Percentiles rank a stretch among this genome's conserved stretches.
Evolutionary conservation across 2,888 invertebrate genomes (phyloP).

Genomic region (Cacoxenus indagator): DNA sequence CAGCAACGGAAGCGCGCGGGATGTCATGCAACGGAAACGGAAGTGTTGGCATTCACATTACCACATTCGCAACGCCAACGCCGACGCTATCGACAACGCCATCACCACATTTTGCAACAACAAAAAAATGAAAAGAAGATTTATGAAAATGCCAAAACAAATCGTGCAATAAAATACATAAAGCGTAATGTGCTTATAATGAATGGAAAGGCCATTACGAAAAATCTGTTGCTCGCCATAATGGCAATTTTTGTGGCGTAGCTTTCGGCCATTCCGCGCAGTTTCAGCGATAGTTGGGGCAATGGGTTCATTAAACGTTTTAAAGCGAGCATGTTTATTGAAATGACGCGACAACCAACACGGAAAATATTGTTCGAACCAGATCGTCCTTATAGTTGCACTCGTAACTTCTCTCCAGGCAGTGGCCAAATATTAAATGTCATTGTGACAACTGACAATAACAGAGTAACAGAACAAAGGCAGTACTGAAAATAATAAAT

Average conservation of each 20-base stretch:
- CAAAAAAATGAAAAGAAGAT: not conserved
- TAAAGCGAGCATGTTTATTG: not conserved
- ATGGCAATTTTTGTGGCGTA: slow-evolving; percentile 31
- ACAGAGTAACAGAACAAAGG: too few species aligned
- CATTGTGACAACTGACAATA: slow-evolving; percentile 66
- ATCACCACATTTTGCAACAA: not conserved
- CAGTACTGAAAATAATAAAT: too few species aligned
- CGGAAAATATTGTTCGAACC: not conserved
- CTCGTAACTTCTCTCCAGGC: not conserved
- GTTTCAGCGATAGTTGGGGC: not conserved
- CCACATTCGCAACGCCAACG: slow-evolving; percentile 17
- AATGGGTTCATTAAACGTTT: slow-evolving; percentile 8
- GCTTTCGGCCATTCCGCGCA: not conserved
- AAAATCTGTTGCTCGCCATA: slow-evolving; percentile 53
- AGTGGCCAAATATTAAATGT: slow-evolving; percentile 65
- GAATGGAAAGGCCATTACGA: slow-evolving; percentile 57
- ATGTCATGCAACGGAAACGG: slow-evolving; percentile 36
- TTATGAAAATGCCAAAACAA: slow-evolving; percentile 42
- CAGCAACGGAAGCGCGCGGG: slow-evolving; percentile 25
- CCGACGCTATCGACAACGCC: not conserved
- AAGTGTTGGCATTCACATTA: slow-evolving; percentile 14
- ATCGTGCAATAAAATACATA: slow-evolving; percentile 35
- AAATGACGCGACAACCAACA: not conserved
- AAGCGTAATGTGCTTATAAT: slow-evolving; percentile 22
- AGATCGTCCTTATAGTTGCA: slow-evolving; percentile 22